Evolutionary conservation across 2,888 invertebrate species (phyloP), one percentile per base, ranked within the genome.

Genomic region (Nomada flava): DNA sequence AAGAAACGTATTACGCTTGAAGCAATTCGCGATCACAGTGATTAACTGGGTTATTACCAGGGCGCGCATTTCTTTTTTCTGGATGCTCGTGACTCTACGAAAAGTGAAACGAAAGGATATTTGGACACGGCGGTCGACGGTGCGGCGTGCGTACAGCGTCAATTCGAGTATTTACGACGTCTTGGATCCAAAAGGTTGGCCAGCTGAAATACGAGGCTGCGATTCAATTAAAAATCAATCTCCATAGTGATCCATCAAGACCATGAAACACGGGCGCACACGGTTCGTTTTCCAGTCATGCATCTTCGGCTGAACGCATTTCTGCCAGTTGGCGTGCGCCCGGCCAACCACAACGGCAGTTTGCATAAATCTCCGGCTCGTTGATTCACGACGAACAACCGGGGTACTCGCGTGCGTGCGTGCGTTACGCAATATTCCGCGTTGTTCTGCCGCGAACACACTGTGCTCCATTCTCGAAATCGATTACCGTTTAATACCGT

Each of bases 381-480:
- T 81, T 85, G 85, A 85, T 85, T 85, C 85, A 85, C 85, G 85
- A 82, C 62, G 74, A 74, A 85, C 76, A 74, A 85, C 74, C 55
- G 57, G 62, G 68, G 18, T 26, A 78, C 69, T 81, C 69, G 64
- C 74, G 76, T 74, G 77, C 80, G 67, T 60, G 73, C 20, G 20
- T 36, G 69, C 63, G 72, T 84, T 85, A 84, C 84, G 82, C 85
- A 78, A 78, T 78, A 59, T 53, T 53, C 65, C 60, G 64, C 68
- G 47, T 81, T 69, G 59, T 70, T 71, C 68, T 23, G 52, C 57
- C 59, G 20, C 57, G 29, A 69, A 50, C 55, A 20, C 29, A n/a
- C n/a, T 57, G 70, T 72, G 77, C 55, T 62, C 57, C 57, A 65
- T 60, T 47, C 55, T 55, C 42, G 67, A 79, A 85, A 85, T 85